Base-by-base conservation (phyloP, 2,797 vertebrate genomes). In the Sebastes oblongus region DNA sequence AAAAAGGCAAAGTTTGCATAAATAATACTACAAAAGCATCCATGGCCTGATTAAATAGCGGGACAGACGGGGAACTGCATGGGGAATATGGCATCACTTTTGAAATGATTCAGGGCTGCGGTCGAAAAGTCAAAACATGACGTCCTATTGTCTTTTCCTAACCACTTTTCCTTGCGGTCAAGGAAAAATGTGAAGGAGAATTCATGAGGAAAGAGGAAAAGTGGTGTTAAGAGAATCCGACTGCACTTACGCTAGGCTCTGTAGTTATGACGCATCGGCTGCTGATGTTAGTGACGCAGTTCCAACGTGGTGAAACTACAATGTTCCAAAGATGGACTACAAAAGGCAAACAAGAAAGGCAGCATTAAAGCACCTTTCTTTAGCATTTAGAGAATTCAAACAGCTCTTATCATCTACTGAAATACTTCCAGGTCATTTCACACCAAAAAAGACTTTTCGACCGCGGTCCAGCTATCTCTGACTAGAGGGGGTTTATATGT, bases 21-120 rank as follows among this genome's bases (percentile, higher is more conserved):
- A 94, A 93, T 90, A 91, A 84, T 78, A 80, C 69, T 84, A 92
- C 13, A 90, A 91, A 89, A 86, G 86, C 81, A 84, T 85, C 75
- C 60, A 90, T 78, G 88, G 88, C 62, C 65, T 82, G 68, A 81
- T 87, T 84, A 78, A 86, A 90, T 75, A 91, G 56, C 73, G 64
- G 58, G 70, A 65, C 34, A 36, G 34, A 36, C 34, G 4, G 64
- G 58, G 71, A 66, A 64, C 65, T 80, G 72, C 56, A 52, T 18
- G 66, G 64, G 34, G 55, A 86, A 77, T 74, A 72, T 78, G 72
- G 54, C 54, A 59, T 78, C 72, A 68, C 39, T 64, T 80, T 64
- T 76, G 30, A 25, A 29, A 84, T 66, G 59, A 89, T 83, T 66
- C 42, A 46, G 16, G 42, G 42, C 42, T 46, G 42, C 42, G 42